Evolutionary conservation across 2,113 vertebrate species (phyloP).

Genomic region (Phyllopteryx taeniolatus): DNA sequence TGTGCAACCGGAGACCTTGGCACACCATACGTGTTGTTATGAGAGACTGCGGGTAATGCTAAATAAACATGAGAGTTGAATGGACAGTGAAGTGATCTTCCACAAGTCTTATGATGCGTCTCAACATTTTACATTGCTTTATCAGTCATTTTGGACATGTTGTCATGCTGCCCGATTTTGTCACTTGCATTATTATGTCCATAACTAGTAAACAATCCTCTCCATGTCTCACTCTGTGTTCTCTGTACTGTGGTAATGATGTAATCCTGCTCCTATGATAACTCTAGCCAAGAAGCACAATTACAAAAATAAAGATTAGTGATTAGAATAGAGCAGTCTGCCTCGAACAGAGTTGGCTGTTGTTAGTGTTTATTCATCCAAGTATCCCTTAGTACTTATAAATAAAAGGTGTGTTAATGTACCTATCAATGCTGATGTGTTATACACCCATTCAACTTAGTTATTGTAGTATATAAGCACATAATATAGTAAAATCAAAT

Average conservation of each 20-base stretch:
- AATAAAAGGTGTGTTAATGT: constrained; percentile 46
- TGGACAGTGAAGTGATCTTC: constrained; percentile 23
- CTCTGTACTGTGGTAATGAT: constrained; percentile 56
- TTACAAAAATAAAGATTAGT: constrained; percentile 39
- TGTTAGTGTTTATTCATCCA: constrained; percentile 57
- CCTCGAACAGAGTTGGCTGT: constrained; percentile 46
- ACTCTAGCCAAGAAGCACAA: constrained; percentile 66
- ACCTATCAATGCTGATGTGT: constrained; percentile 44
- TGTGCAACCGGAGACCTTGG: constrained; percentile 59
- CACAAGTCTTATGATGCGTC: constrained; percentile 61
- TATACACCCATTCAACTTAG: constrained; percentile 22
- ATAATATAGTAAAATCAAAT: constrained; percentile 12
- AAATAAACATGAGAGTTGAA: constrained; percentile 55
- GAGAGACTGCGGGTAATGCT: constrained; percentile 22
- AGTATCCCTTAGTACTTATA: constrained; percentile 37
- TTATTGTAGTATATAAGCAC: constrained; percentile 43
- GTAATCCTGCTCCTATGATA: constrained; percentile 50
- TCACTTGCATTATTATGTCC: constrained; percentile 58
- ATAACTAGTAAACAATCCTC: constrained; percentile 40
- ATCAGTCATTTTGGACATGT: constrained; percentile 51
- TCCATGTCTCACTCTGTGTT: constrained; percentile 33
- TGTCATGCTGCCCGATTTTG: constrained; percentile 48
- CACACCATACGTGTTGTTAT: constrained; percentile 26
- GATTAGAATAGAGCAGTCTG: constrained; percentile 55
- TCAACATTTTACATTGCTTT: constrained; percentile 55